Percentiles rank a stretch among this genome's conserved stretches.
Conservation (phyloP, 2,888 invertebrate genomes). For the Chrysomela aeneicollis region DNA sequence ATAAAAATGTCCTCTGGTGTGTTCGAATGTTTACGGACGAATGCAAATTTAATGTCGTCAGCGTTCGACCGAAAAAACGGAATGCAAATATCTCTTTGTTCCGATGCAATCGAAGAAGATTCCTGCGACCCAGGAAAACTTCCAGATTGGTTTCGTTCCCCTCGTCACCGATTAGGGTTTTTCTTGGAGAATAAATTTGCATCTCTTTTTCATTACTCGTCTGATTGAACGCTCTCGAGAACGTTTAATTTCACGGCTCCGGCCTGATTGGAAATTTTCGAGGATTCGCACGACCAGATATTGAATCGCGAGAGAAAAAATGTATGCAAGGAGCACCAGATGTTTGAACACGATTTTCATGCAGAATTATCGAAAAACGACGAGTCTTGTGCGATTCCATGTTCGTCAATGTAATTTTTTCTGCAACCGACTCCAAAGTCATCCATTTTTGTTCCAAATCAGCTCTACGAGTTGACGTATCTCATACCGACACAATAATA, state of each 20-base stretch:
- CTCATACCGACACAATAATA: no score
- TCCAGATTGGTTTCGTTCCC: conserved; percentile 34
- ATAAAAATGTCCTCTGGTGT: no score
- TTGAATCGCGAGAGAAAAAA: conserved; percentile 9
- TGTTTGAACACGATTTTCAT: background rate
- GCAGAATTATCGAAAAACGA: no score
- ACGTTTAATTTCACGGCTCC: conserved; percentile 31
- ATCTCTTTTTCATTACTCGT: conserved; percentile 41
- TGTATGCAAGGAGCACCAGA: background rate
- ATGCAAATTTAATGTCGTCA: background rate
- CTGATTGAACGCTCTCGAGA: conserved; percentile 31
- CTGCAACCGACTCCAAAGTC: no score
- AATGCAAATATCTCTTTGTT: background rate
- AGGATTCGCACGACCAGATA: background rate
- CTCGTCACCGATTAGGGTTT: conserved; percentile 31
- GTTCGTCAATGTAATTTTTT: no score
- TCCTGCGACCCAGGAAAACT: conserved; percentile 23
- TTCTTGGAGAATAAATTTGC: conserved; percentile 40
- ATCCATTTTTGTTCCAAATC: no score
- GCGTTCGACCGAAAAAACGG: background rate
- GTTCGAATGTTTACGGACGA: background rate
- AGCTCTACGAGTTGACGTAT: no score
- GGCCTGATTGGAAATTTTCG: conserved; percentile 27
- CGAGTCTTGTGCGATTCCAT: no score
- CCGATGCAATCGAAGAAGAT: background rate